Evolutionary conservation across 1,140 invertebrate genomes (phyloP).

Genomic region (Aporrectodea caliginosa): DNA sequence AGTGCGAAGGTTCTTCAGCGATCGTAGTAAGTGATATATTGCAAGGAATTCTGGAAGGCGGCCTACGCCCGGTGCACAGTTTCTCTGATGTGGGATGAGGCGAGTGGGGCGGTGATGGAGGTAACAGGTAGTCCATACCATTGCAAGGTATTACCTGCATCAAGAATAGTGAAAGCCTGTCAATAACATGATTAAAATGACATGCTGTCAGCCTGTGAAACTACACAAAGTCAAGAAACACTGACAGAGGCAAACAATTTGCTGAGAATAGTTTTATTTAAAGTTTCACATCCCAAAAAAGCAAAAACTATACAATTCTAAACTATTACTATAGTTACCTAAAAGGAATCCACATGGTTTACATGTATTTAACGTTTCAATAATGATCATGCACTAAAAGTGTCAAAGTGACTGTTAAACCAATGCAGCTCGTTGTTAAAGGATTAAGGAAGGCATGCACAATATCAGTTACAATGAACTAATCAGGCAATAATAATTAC

Average conservation of each 20-base stretch:
- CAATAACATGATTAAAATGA: too few relatives aligned
- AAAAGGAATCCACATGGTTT: not conserved
- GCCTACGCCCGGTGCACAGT: not conserved
- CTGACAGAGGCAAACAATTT: not conserved
- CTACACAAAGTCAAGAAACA: too few relatives aligned
- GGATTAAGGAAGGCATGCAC: not conserved
- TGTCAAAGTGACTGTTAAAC: not conserved
- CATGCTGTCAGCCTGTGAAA: too few relatives aligned
- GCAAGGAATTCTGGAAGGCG: not conserved
- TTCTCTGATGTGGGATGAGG: not conserved
- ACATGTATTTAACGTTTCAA: not conserved
- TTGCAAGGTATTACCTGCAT: not conserved
- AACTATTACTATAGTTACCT: not conserved
- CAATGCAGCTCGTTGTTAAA: not conserved
- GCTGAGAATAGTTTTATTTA: not conserved
- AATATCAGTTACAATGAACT: not conserved
- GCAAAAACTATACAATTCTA: not conserved
- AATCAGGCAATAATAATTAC: too few relatives aligned
- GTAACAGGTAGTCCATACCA: not conserved
- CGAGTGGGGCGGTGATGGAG: not conserved
- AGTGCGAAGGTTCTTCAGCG: not conserved
- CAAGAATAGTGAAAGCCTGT: too few relatives aligned
- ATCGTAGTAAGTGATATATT: not conserved
- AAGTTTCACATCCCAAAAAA: not conserved
- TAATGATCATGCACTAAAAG: not conserved